Evolutionary conservation across 1,140 invertebrate genomes (phyloP), one percentile per base, ranked within the genome.

Genomic region (Eupristina koningsbergeri): DNA sequence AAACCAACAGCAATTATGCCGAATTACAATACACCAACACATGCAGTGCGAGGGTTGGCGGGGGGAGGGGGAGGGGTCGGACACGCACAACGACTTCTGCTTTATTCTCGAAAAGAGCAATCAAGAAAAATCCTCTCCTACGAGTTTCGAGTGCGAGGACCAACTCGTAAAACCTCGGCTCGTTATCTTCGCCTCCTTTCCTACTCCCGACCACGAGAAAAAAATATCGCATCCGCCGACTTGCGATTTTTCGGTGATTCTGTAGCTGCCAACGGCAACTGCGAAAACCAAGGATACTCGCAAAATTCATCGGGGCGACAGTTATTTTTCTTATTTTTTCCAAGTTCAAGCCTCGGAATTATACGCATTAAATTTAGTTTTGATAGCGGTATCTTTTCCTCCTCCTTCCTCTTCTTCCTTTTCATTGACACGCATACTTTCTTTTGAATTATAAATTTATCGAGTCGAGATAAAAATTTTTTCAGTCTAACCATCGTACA

Each of bases 1-100:
- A 87, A 88, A 86, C 77, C 85, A 86, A 86, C 88, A 83, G 87
- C 88, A 89, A 89, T 90, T 89, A 89, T 86, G 80, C 29, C 63
- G 83, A 67, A 88, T 88, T 88, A 88, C 86, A 89, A 88, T 86
- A 86, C 73, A 76, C 7, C n/a, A n/a, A 29, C 31, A 39, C 47
- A 47, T 22, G 47, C 73, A n/a, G n/a, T n/a, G 17, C 26, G 73
- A 19, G 39, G 3, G n/a, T 63, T 22, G 3, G 61, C 29, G 61
- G 34, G 74, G 41, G 29, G 45, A 39, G 53, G 64, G 78, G 61
- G 11, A 53, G 73, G 29, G 50, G 29, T 34, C 61, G 2, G 63
- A 8, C n/a, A 50, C 39, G 31, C 77, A 34, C 67, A 50, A 79
- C 73, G 74, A 64, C 31, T 36, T 58, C 61, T 63, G 39, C 29